These are phyloP conservation scores for Sitophilus oryzae DNA, from an alignment of 1,140 invertebrate species.

Conservation along the genomic window DNA sequence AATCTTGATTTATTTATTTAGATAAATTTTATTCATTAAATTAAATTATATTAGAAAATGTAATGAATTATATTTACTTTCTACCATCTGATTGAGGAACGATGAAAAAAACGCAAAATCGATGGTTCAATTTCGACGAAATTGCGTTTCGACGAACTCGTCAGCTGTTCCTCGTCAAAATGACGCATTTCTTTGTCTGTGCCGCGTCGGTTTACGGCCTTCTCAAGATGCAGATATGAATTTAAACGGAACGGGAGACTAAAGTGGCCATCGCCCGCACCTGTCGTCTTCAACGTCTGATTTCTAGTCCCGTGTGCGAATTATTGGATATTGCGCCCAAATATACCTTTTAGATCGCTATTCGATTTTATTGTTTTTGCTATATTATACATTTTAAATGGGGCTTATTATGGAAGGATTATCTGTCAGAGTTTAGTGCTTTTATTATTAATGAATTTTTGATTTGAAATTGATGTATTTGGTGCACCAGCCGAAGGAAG, in stretches of 20 bases:
- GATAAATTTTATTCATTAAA: no score
- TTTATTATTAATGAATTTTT: no score
- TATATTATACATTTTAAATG: slow-evolving; percentile 16
- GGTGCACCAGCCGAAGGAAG: no score
- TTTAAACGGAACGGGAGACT: slow-evolving; percentile 11
- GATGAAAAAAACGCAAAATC: no score
- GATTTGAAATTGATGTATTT: no score
- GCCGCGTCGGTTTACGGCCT: slow-evolving; percentile 14
- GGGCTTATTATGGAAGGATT: not conserved
- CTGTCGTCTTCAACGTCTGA: slow-evolving; percentile 14
- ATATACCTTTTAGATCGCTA: slow-evolving; percentile 14
- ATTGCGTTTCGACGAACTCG: slow-evolving; percentile 6
- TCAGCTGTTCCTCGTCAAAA: slow-evolving; percentile 13
- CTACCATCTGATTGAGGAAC: no score
- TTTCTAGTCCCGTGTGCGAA: slow-evolving; percentile 13
- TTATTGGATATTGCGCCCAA: slow-evolving; percentile 17
- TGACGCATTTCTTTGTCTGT: no score
- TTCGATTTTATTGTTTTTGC: slow-evolving; percentile 18
- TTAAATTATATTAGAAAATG: no score
- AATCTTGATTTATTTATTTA: no score
- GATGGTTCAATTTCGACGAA: no score
- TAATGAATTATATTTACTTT: no score
- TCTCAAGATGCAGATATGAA: slow-evolving; percentile 21
- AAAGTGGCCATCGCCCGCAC: slow-evolving; percentile 12
- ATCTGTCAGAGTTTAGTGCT: no score